A percentile compares a stretch with the other conserved stretches of the same genome.
phyloP scores from a whole-genome alignment of 2,888 invertebrate genomes.

The Dasypolia templi region DNA sequence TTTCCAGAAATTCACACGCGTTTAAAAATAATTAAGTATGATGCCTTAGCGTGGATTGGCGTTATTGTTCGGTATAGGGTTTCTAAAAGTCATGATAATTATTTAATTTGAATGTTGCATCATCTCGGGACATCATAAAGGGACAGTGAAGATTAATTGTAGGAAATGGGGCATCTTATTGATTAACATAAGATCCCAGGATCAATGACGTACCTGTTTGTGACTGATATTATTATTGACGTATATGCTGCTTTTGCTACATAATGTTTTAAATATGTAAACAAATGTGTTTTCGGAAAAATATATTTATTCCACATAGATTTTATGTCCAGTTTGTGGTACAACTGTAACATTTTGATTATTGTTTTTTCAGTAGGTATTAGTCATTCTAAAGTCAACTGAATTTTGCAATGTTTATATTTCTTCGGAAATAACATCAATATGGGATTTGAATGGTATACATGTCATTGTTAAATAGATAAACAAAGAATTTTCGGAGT shows the following conservation, averaged over 20 bases:
- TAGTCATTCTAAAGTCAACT: neutral
- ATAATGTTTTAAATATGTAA: neutral
- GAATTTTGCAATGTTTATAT: neutral
- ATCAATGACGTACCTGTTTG: too few relatives aligned
- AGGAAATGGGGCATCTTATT: too few relatives aligned
- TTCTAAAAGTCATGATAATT: neutral
- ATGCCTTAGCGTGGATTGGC: conserved; percentile 5
- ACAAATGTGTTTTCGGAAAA: neutral
- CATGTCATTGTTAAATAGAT: too few relatives aligned
- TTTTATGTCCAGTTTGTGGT: neutral
- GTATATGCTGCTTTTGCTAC: neutral
- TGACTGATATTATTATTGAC: neutral
- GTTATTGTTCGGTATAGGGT: neutral
- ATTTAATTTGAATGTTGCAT: neutral
- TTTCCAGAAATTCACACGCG: conserved; percentile 43
- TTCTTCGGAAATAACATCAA: neutral
- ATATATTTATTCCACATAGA: neutral
- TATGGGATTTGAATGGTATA: neutral
- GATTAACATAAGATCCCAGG: neutral
- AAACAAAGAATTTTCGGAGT: neutral
- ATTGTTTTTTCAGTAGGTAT: neutral
- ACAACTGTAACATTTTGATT: neutral
- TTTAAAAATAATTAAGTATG: conserved; percentile 18
- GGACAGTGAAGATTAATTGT: neutral
- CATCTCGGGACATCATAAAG: neutral